Conservation (phyloP, 2,113 vertebrate genomes). For the Paramisgurnus dabryanus region DNA sequence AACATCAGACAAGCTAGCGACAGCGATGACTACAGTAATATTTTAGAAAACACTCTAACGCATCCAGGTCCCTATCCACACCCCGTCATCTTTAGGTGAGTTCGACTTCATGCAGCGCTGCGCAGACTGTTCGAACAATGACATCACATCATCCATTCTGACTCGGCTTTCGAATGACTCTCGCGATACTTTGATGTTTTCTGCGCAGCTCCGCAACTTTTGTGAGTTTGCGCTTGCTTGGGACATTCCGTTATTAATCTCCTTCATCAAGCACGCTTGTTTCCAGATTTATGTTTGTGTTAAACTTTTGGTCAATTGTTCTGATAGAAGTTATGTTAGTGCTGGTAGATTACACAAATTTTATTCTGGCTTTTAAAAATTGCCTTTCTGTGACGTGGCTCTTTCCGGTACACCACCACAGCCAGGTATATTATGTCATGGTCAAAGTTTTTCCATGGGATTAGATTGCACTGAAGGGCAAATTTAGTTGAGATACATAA, state of each 20-base stretch:
- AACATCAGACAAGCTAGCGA: background rate
- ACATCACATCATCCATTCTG: too few relatives aligned
- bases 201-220: too few relatives aligned
- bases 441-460: background rate
- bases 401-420: background rate
- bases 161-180: too few relatives aligned
- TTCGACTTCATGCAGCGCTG: background rate
- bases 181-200: too few relatives aligned
- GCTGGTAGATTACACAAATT: background rate
- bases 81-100: conserved; percentile 9
- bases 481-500: background rate
- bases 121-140: background rate
- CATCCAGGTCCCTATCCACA: background rate
- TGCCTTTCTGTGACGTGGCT: background rate
- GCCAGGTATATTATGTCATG: background rate
- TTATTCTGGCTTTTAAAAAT: background rate
- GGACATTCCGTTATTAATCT: too few relatives aligned
- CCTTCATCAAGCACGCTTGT: too few relatives aligned
- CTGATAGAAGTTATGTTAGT: too few relatives aligned
- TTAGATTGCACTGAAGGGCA: background rate
- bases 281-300: too few relatives aligned
- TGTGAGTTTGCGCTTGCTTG: too few relatives aligned
- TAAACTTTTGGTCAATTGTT: too few relatives aligned
- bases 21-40: conserved; percentile 2
- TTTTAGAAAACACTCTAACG: background rate